phyloP scores from a whole-genome alignment of 2,888 invertebrate genomes.

The Aelia acuminata region DNA sequence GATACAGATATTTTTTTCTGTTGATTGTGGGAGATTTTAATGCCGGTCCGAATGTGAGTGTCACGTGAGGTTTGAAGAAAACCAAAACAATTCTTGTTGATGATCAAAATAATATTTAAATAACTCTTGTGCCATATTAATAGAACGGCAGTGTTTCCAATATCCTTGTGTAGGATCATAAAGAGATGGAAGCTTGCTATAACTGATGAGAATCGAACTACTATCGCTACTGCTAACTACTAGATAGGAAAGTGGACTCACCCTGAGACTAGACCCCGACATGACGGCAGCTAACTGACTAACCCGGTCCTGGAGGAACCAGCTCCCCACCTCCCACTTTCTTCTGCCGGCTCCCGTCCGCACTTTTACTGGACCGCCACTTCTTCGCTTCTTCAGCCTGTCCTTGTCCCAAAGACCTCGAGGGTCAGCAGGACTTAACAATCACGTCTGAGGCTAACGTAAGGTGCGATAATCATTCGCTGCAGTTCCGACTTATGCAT shows the following conservation, averaged over 20 bases:
- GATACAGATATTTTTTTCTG: too few species aligned
- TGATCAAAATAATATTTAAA: too few species aligned
- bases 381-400: neutral
- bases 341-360: slow-evolving; percentile 33
- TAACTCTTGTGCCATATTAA: too few species aligned
- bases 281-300: slow-evolving; percentile 36
- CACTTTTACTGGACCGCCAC: slow-evolving; percentile 48
- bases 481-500: too few species aligned
- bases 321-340: slow-evolving; percentile 30
- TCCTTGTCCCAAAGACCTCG: slow-evolving; percentile 5
- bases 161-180: neutral
- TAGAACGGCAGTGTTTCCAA: neutral
- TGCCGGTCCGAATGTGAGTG: too few species aligned
- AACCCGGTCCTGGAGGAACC: slow-evolving; percentile 28
- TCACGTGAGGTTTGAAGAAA: too few species aligned
- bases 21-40: too few species aligned
- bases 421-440: neutral
- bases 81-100: too few species aligned
- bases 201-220: neutral
- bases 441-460: neutral
- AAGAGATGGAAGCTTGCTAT: neutral
- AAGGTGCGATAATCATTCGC: too few species aligned
- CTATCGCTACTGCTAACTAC: neutral
- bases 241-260: slow-evolving; percentile 45
- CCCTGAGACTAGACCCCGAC: slow-evolving; percentile 45